Evolutionary conservation across 2,113 vertebrate species (phyloP).

Genomic region (Lucifuga dentata): DNA sequence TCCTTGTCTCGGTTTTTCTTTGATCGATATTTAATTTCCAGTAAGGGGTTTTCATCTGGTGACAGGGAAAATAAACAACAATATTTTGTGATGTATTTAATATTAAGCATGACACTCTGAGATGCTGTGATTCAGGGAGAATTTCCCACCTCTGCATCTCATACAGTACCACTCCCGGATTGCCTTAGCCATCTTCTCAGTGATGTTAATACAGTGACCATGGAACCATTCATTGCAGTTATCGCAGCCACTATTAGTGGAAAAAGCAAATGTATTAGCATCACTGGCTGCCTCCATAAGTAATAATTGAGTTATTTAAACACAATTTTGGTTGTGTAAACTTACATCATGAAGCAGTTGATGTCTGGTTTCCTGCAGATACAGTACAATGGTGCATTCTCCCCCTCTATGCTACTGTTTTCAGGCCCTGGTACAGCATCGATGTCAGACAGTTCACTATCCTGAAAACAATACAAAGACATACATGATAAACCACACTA

Average conservation of each 20-base stretch:
- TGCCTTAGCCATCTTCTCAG: slow-evolving; percentile 93
- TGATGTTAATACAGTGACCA: slow-evolving; percentile 93
- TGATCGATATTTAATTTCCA: slow-evolving; percentile 91
- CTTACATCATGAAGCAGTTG: slow-evolving; percentile 96
- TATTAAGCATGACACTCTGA: not conserved
- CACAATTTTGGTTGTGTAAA: not conserved
- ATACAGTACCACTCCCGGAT: slow-evolving; percentile 94
- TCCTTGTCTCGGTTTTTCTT: slow-evolving; percentile 87
- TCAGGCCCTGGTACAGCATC: slow-evolving; percentile 78
- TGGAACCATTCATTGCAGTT: slow-evolving; percentile 97
- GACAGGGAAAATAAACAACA: not conserved
- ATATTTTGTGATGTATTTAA: not conserved
- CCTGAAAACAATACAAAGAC: slow-evolving; percentile 69
- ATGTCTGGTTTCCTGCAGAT: slow-evolving; percentile 91
- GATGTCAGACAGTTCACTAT: slow-evolving; percentile 86
- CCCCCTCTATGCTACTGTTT: slow-evolving; percentile 82
- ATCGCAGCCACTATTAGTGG: slow-evolving; percentile 88
- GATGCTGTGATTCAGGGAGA: not conserved
- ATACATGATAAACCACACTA: not conserved
- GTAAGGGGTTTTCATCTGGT: slow-evolving; percentile 84
- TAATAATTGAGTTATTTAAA: not conserved
- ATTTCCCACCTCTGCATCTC: slow-evolving; percentile 85
- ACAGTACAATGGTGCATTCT: slow-evolving; percentile 90
- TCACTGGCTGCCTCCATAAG: not conserved
- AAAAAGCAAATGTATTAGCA: not conserved